These are phyloP conservation scores for Paramormyrops kingsleyae DNA, from an alignment of 2,113 vertebrate species.

Conservation along the genomic window DNA sequence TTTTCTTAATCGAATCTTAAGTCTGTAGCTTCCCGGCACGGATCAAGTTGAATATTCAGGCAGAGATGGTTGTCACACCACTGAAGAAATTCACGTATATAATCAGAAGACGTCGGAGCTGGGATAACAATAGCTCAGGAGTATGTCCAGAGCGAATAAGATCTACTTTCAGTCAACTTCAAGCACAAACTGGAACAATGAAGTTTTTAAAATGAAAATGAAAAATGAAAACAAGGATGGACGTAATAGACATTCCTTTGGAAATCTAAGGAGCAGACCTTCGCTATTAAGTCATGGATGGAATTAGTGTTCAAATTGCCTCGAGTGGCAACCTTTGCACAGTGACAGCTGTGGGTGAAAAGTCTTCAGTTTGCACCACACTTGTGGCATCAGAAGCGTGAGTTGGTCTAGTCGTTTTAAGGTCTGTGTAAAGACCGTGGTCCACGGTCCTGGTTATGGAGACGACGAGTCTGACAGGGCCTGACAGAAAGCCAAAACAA, in stretches of 20 bases:
- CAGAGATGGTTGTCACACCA: background rate
- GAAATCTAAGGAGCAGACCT: background rate
- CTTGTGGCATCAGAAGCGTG: background rate
- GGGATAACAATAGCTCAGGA: background rate
- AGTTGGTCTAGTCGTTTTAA: background rate
- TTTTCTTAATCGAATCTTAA: background rate
- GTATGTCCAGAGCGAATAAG: background rate
- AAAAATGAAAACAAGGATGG: background rate
- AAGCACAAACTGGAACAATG: background rate
- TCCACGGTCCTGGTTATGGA: background rate
- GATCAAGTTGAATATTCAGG: background rate
- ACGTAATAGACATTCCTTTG: background rate
- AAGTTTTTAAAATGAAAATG: too few species aligned
- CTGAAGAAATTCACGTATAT: background rate
- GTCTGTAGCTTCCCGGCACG: background rate
- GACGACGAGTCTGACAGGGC: background rate
- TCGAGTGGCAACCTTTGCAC: background rate
- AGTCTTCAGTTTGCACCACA: background rate
- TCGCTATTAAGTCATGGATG: background rate
- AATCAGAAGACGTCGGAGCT: background rate
- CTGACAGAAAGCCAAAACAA: background rate
- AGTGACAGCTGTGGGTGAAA: background rate
- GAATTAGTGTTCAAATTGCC: background rate
- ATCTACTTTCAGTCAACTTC: background rate
- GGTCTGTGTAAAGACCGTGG: background rate